A percentile compares a stretch with the other conserved stretches of the same genome.
These are phyloP conservation scores for Hoplodrina blanda DNA, from an alignment of 2,888 invertebrate genomes.

Conservation along the genomic window DNA sequence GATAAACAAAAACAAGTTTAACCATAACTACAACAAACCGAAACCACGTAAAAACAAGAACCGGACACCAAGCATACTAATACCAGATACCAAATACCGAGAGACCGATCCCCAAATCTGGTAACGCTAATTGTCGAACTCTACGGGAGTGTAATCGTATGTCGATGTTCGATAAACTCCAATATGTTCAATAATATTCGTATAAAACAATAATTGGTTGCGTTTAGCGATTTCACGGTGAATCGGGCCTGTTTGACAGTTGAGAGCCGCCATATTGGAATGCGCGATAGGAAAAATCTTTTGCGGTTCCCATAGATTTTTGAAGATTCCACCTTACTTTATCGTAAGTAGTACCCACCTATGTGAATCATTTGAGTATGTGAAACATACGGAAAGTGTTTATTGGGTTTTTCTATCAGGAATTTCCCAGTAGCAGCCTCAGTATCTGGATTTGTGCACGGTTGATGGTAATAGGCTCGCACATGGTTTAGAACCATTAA, in stretches of 20 bases:
- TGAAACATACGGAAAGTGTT: conserved; percentile 7
- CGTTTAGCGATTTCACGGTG: conserved; percentile 79
- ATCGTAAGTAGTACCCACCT: conserved; percentile 10
- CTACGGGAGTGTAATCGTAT: conserved; percentile 50
- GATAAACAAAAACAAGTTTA: conserved; percentile 53
- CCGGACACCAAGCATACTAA: conserved; percentile 40
- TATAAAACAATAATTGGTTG: conserved; percentile 69
- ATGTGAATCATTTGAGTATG: conserved; percentile 1
- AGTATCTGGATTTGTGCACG: too few species aligned
- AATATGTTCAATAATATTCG: conserved; percentile 50
- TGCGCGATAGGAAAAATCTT: conserved; percentile 55
- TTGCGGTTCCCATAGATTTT: conserved; percentile 61
- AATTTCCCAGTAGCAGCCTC: too few species aligned
- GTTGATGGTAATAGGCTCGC: too few species aligned
- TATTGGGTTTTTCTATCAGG: too few species aligned
- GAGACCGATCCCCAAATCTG: conserved; percentile 50
- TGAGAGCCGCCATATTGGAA: conserved; percentile 64
- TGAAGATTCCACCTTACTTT: conserved; percentile 9
- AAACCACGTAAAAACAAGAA: conserved; percentile 33
- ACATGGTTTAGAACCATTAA: too few species aligned
- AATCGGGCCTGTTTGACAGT: conserved; percentile 74
- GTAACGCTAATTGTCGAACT: conserved; percentile 51
- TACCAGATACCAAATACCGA: conserved; percentile 46
- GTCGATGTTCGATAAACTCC: conserved; percentile 55
- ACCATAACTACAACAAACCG: conserved; percentile 29